phyloP scores from a whole-genome alignment of 2,113 vertebrate genomes.

The Eclectus roratus region DNA sequence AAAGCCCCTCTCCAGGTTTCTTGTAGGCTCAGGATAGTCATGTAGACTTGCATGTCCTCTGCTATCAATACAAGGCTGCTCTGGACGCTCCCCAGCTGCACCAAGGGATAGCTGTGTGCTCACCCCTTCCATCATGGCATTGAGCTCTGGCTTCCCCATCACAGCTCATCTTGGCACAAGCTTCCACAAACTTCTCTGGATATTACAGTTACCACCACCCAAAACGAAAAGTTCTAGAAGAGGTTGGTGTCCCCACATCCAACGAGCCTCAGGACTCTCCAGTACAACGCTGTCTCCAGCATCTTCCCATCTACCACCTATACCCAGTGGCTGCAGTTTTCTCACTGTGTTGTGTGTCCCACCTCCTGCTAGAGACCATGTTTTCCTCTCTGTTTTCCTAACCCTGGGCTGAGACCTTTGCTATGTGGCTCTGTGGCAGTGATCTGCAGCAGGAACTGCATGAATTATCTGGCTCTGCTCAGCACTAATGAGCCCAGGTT shows the following conservation, averaged over 20 bases:
- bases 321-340: neutral
- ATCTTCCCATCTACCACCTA: neutral
- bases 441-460: neutral
- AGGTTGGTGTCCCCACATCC: neutral
- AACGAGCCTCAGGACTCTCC: neutral
- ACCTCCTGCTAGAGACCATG: no score
- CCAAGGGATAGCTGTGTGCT: neutral
- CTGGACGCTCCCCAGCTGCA: neutral
- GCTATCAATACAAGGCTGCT: neutral
- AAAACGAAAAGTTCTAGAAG: neutral
- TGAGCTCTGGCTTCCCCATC: neutral
- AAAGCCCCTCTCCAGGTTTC: neutral
- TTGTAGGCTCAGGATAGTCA: neutral
- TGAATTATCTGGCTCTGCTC: neutral
- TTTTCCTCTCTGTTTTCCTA: neutral
- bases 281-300: neutral
- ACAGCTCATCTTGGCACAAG: neutral
- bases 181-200: neutral
- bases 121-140: neutral
- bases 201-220: neutral
- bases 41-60: neutral
- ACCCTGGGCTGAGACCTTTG: neutral
- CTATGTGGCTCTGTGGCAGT: neutral
- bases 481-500: neutral
- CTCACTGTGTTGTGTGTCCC: rapidly evolving